Evolutionary conservation across 2,113 vertebrate genomes (phyloP).

Genomic region (Lanius ludovicianus): DNA sequence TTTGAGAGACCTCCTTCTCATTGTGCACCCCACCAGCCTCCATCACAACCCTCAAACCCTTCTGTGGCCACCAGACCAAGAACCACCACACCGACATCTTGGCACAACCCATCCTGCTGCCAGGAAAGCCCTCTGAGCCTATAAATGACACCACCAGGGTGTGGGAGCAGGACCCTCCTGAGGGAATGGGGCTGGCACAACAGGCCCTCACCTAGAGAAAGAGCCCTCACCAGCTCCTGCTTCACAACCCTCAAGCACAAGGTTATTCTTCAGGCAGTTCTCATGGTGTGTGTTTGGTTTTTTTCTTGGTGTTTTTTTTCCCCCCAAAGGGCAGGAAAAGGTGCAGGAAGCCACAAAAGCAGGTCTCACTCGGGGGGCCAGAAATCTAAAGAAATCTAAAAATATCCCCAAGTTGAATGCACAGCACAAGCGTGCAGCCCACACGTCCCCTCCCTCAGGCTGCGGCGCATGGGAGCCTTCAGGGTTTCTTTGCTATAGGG

Average conservation of each 20-base stretch:
- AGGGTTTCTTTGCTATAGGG: conserved; percentile 27
- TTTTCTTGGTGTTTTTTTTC: neutral
- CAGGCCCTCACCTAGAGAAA: accelerated
- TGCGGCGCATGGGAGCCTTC: neutral
- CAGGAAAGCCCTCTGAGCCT: neutral
- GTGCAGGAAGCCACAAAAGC: conserved; percentile 7
- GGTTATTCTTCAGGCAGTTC: neutral
- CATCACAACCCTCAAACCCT: neutral
- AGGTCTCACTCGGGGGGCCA: conserved; percentile 31
- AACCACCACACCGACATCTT: neutral
- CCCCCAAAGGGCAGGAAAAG: conserved; percentile 11
- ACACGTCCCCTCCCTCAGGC: conserved; percentile 34
- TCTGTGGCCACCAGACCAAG: neutral
- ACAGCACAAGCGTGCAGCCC: conserved; percentile 55
- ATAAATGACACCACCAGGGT: neutral
- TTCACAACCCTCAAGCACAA: neutral
- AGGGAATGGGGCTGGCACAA: accelerated
- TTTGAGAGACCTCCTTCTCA: neutral
- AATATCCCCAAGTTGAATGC: conserved; percentile 42
- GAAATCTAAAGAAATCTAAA: conserved; percentile 59
- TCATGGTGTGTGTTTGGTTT: neutral
- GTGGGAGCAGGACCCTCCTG: neutral
- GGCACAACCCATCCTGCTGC: neutral
- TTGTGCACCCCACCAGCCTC: neutral
- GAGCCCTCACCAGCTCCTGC: neutral